phyloP scores from a whole-genome alignment of 1,140 invertebrate genomes.

The Polypedilum pembai region DNA sequence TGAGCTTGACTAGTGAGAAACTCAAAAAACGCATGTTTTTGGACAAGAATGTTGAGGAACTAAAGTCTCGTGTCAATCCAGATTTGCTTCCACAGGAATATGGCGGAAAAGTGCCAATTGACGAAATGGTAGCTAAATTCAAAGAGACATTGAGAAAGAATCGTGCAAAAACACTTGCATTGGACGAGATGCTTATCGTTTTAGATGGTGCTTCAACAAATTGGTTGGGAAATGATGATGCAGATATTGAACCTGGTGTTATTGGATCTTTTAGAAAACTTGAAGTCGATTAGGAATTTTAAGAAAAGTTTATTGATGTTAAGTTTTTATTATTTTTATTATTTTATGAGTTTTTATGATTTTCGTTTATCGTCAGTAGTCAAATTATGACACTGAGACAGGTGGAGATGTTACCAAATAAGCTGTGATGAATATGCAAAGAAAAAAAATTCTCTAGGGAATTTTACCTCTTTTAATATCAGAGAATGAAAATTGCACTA shows the following conservation, averaged over 20 bases:
- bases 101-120: constrained; percentile 66
- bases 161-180: constrained; percentile 56
- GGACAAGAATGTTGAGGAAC: constrained; percentile 59
- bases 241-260: constrained; percentile 57
- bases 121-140: constrained; percentile 69
- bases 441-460: too few relatives aligned
- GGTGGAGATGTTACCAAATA: constrained; percentile 26
- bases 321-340: background rate
- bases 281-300: constrained; percentile 61
- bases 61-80: constrained; percentile 59
- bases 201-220: constrained; percentile 53
- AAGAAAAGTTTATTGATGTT: background rate
- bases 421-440: constrained; percentile 16
- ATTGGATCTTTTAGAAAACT: constrained; percentile 73
- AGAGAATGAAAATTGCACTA: background rate
- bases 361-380: too few relatives aligned
- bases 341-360: background rate
- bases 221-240: constrained; percentile 53
- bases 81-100: constrained; percentile 78
- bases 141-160: constrained; percentile 58
- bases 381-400: background rate
- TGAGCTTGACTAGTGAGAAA: constrained; percentile 72
- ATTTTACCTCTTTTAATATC: too few relatives aligned
- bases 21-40: constrained; percentile 65
- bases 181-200: constrained; percentile 74